These are phyloP conservation scores for Drosophila histrio DNA, from an alignment of 2,888 invertebrate genomes.

Conservation along the genomic window DNA sequence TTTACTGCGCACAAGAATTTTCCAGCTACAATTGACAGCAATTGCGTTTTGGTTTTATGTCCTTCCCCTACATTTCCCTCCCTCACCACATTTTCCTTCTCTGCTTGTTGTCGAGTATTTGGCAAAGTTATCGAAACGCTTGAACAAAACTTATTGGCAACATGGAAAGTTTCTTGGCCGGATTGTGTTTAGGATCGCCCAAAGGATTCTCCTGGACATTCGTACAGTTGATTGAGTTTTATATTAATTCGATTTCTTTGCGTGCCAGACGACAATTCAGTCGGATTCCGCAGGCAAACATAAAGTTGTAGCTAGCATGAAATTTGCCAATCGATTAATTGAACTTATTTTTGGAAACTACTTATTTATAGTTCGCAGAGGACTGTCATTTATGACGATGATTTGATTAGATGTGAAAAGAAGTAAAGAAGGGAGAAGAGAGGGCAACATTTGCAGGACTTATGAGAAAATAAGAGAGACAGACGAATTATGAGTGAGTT, in stretches of 20 bases:
- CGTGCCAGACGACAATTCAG: slow-evolving; percentile 16
- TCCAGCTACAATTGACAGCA: slow-evolving; percentile 73
- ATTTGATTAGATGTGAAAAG: background rate
- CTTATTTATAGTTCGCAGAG: background rate
- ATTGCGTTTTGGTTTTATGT: slow-evolving; percentile 54
- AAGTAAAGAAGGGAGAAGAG: background rate
- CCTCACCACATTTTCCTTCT: background rate
- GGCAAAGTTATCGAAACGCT: slow-evolving; percentile 56
- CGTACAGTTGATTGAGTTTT: slow-evolving; percentile 49
- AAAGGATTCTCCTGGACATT: slow-evolving; percentile 15
- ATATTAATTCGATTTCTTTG: slow-evolving; percentile 31
- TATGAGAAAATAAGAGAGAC: background rate
- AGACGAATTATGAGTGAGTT: background rate
- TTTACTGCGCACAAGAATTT: slow-evolving; percentile 37
- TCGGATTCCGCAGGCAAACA: background rate
- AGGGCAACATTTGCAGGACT: too few relatives aligned
- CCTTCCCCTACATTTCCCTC: background rate
- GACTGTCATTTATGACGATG: background rate
- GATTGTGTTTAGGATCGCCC: slow-evolving; percentile 6
- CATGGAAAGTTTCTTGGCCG: slow-evolving; percentile 46
- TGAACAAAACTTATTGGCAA: slow-evolving; percentile 56
- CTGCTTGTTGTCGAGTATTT: slow-evolving; percentile 29
- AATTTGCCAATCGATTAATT: slow-evolving; percentile 20
- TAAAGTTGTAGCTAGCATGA: slow-evolving; percentile 5
- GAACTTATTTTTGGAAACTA: background rate